Evolutionary conservation across 2,113 vertebrate genomes (phyloP), one percentile per base, ranked within the genome.

Genomic region (Passer montanus): DNA sequence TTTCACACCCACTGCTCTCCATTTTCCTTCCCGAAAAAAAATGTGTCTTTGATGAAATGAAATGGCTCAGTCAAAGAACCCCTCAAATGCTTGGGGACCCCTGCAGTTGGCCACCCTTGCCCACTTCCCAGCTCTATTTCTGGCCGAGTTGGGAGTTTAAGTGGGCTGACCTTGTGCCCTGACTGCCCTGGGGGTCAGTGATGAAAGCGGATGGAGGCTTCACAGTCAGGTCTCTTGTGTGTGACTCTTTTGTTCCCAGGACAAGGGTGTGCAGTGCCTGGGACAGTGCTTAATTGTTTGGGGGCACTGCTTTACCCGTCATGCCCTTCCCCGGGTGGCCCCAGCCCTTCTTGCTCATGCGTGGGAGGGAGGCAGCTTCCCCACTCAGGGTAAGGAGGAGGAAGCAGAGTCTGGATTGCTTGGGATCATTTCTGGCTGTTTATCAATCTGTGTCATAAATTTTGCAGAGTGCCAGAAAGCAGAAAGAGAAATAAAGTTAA

Each of bases 241-340:
- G 96, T 97, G 94, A 97, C 95, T 87, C 96, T 97, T 97, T 97
- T 97, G 97, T 97, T 97, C 96, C 39, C 15, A 2, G 77, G 87
- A 92, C 79, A 95, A 93, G 97, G 87, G 95, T 95, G 96, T 94
- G 95, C 95, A 95, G 87, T 79, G 90, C 90, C 82, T 89, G 86
- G 79, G 97, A 98, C 98, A 98, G 97, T 96, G 96, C 95, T 95
- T 81, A 89, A 97, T 98, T 98, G 98, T 98, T 97, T 39, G 3
- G 68, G 83, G 85, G 79, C 94, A 93, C 59, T 94, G 93, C 91
- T 91, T 95, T 97, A 93, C 95, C 96, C 95, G 2, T 96, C 96
- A 95, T 90, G 90, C 96, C 76, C 82, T 97, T 97, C 92, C 70
- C 78, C 16, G 43, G 47, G 66, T 93, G 92, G 95, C 96, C 94